Conservation (phyloP, 2,888 invertebrate genomes). For the Nowickia ferox region DNA sequence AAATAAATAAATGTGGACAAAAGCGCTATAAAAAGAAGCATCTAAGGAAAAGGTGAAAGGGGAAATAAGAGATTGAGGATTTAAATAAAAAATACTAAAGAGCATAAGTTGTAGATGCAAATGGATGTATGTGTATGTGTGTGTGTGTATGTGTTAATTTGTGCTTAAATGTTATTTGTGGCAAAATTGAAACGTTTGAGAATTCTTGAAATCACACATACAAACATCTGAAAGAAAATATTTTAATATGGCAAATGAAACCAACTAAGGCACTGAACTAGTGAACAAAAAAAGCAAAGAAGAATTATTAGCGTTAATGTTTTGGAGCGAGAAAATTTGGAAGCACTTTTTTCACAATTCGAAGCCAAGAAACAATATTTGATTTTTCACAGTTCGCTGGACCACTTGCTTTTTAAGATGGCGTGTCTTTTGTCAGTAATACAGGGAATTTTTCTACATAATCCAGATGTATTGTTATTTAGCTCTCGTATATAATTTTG, state of each 20-base stretch:
- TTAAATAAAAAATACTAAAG: constrained; percentile 54
- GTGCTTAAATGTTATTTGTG: constrained; percentile 61
- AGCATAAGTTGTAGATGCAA: constrained; percentile 53
- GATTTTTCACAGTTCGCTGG: too few species aligned
- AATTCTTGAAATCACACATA: constrained; percentile 54
- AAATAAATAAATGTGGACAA: constrained; percentile 66
- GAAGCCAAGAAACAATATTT: too few species aligned
- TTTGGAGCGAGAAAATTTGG: too few species aligned
- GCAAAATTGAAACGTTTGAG: constrained; percentile 69
- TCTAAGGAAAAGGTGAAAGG: neutral
- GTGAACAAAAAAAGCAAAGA: neutral
- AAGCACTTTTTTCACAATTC: too few species aligned
- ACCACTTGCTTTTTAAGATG: too few species aligned
- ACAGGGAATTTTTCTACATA: too few species aligned
- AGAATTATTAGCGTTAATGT: too few species aligned
- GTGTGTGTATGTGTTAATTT: constrained; percentile 37
- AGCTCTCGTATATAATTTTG: too few species aligned
- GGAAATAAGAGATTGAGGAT: constrained; percentile 46
- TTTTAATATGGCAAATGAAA: constrained; percentile 31
- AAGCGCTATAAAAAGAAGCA: constrained; percentile 25
- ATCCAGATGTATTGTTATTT: too few species aligned
- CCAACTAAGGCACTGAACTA: constrained; percentile 45
- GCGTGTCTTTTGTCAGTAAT: too few species aligned
- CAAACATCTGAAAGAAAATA: neutral
- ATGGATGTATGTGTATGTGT: constrained; percentile 24